Percentiles rank a stretch among this genome's conserved stretches.
Evolutionary conservation across 2,113 vertebrate genomes (phyloP).

Genomic region (Circaetus cinerascens): DNA sequence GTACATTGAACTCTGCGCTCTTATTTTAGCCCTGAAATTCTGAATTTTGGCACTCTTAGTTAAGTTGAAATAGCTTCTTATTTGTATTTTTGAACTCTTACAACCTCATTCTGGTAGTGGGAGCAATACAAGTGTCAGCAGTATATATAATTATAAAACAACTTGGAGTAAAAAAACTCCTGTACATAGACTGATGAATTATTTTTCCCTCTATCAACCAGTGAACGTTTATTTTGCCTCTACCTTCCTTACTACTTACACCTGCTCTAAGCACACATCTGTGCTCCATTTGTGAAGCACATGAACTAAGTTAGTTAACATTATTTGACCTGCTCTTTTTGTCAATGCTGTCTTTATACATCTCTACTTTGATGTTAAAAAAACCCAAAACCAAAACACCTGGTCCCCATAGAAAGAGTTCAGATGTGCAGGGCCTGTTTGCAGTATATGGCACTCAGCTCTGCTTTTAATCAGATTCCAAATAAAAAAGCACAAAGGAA

Average conservation of each 20-base stretch:
- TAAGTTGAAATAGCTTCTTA: neutral
- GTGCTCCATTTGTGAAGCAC: neutral
- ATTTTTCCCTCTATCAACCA: neutral
- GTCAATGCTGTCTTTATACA: neutral
- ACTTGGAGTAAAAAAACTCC: neutral
- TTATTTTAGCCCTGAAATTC: neutral
- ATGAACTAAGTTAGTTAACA: neutral
- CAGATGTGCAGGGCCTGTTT: neutral
- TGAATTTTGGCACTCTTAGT: neutral
- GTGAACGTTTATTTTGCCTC: neutral
- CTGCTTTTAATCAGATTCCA: slow-evolving; percentile 44
- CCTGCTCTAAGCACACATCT: neutral
- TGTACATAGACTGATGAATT: neutral
- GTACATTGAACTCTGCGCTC: neutral
- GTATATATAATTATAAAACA: neutral
- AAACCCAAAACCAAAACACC: neutral
- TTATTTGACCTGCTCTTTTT: neutral
- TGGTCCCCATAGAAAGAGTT: neutral
- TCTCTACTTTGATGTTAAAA: neutral
- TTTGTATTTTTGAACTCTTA: neutral
- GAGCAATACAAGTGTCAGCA: neutral
- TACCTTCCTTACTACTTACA: neutral
- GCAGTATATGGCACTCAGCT: neutral
- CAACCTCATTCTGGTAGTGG: neutral
- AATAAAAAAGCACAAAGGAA: slow-evolving; percentile 42